Percentiles rank a stretch among this genome's conserved stretches.
These are phyloP conservation scores for Phasia obesa DNA, from an alignment of 2,888 invertebrate genomes.

Conservation along the genomic window DNA sequence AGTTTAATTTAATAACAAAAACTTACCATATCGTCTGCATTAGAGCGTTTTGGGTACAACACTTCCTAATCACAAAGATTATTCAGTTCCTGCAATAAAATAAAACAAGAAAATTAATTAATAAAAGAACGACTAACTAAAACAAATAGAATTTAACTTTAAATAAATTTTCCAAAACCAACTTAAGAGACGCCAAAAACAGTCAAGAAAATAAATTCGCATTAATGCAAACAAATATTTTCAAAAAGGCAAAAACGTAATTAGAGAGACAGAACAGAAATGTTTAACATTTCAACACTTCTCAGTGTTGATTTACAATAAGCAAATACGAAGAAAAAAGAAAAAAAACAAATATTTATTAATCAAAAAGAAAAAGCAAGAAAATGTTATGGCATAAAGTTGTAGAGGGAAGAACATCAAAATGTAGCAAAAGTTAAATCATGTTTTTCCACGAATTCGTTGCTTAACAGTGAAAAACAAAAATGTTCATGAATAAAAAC, in stretches of 20 bases:
- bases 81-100: conserved; percentile 78
- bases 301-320: conserved; percentile 20
- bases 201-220: neutral
- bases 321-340: conserved; percentile 5
- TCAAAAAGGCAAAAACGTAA: neutral
- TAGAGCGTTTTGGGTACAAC: conserved; percentile 82
- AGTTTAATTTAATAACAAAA: neutral
- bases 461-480: neutral
- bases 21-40: conserved; percentile 83
- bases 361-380: conserved; percentile 14
- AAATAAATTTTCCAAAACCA: conserved; percentile 31
- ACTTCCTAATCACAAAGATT: conserved; percentile 82
- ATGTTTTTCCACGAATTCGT: neutral
- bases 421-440: conserved; percentile 1
- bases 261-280: neutral
- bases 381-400: neutral
- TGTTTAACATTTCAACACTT: conserved; percentile 42
- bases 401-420: neutral
- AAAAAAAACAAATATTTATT: conserved; percentile 31
- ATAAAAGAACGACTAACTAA: conserved; percentile 63
- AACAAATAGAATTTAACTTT: conserved; percentile 43
- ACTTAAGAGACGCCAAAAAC: neutral
- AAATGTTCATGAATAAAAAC: neutral
- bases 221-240: conserved; percentile 20
- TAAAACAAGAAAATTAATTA: conserved; percentile 56